These are phyloP conservation scores for Bufo bufo DNA, from an alignment of 2,113 vertebrate species.

Conservation along the genomic window DNA sequence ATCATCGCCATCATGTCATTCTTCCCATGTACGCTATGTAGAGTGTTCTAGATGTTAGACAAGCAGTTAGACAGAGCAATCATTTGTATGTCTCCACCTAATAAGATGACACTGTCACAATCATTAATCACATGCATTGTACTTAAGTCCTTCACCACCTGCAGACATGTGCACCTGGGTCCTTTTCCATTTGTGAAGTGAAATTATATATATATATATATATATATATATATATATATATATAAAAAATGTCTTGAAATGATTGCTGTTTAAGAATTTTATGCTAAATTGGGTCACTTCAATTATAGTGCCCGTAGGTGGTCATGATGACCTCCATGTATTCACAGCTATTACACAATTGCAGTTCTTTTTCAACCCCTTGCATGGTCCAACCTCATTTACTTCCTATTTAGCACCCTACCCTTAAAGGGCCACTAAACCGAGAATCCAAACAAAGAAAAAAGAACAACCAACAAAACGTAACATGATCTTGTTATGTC, in stretches of 20 bases:
- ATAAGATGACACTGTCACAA: background rate
- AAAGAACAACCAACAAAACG: too few species aligned
- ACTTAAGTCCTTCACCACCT: background rate
- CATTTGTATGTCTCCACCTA: constrained; percentile 41
- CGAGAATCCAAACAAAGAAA: too few species aligned
- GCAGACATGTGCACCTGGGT: background rate
- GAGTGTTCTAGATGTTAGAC: background rate
- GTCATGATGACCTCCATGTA: background rate
- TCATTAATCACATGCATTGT: constrained; percentile 16
- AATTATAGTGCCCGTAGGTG: background rate
- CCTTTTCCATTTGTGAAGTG: background rate
- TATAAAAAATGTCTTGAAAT: background rate
- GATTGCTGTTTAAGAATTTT: background rate
- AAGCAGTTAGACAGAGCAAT: background rate
- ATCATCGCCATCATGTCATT: background rate
- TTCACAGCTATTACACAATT: too few species aligned
- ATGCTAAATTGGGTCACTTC: background rate
- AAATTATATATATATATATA: background rate
- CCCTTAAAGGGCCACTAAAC: too few species aligned
- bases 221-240: background rate
- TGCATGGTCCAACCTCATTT: too few species aligned
- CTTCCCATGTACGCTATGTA: background rate
- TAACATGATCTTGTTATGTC: too few species aligned
- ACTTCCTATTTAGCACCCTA: too few species aligned
- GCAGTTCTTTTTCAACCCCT: too few species aligned